phyloP scores from a whole-genome alignment of 2,797 vertebrate genomes.

The Arnoldichthys spilopterus region DNA sequence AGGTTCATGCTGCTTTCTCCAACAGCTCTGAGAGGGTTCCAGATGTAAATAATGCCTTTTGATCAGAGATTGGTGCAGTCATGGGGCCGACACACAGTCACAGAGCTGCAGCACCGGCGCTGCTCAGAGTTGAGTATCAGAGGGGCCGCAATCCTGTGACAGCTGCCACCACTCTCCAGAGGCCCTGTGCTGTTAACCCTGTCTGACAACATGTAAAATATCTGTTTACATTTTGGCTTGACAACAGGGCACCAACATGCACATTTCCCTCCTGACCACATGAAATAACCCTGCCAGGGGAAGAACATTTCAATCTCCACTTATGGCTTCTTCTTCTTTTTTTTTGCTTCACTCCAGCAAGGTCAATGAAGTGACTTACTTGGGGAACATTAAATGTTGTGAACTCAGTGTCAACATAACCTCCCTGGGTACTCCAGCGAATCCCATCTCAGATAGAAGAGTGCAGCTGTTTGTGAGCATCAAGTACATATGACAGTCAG shows the following conservation, averaged over 20 bases:
- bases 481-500: neutral
- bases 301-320: conserved; percentile 71
- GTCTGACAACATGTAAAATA: conserved; percentile 76
- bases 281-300: conserved; percentile 75
- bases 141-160: conserved; percentile 61
- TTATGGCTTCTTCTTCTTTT: conserved; percentile 55
- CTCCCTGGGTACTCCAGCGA: neutral
- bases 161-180: conserved; percentile 45
- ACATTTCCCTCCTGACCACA: conserved; percentile 69
- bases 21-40: conserved; percentile 17
- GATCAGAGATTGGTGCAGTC: conserved; percentile 32
- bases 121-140: conserved; percentile 61
- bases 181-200: conserved; percentile 52
- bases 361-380: conserved; percentile 61
- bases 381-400: conserved; percentile 43
- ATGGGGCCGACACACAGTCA: conserved; percentile 20
- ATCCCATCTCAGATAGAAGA: neutral
- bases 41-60: conserved; percentile 45
- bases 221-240: conserved; percentile 75
- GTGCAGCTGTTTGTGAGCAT: neutral
- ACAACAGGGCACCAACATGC: conserved; percentile 71
- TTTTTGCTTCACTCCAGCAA: conserved; percentile 60
- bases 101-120: conserved; percentile 34
- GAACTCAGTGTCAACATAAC: conserved; percentile 23
- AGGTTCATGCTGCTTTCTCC: conserved; percentile 21